Conservation (phyloP, 1,140 invertebrate species). For the Sminthurides bifidus region DNA sequence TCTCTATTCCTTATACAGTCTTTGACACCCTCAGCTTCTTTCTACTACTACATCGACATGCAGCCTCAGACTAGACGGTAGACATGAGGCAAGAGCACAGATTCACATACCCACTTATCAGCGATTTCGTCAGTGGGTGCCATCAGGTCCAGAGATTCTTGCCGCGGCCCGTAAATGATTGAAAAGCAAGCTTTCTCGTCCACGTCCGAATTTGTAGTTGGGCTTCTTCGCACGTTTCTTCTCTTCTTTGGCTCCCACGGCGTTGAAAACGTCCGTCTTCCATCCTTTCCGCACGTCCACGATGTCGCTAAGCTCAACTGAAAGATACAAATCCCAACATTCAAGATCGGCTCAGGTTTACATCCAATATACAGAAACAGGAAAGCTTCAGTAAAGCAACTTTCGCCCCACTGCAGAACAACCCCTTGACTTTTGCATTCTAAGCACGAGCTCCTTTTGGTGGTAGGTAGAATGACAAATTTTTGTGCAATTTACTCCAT, state of each 20-base stretch:
- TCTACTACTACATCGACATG: no score
- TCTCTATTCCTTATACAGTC: no score
- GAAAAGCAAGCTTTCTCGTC: conserved; percentile 43
- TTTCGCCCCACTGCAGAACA: no score
- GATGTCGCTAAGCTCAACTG: conserved; percentile 39
- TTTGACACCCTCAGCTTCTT: no score
- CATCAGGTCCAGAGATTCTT: conserved; percentile 40
- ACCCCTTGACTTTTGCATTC: no score
- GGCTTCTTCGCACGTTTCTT: conserved; percentile 31
- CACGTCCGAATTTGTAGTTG: conserved; percentile 26
- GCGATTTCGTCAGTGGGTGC: conserved; percentile 37
- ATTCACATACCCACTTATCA: conserved; percentile 41
- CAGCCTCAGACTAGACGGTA: no score
- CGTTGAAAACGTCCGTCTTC: conserved; percentile 42
- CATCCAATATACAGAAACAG: not conserved
- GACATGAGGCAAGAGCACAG: no score
- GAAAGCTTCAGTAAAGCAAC: not conserved
- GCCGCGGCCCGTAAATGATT: conserved; percentile 38
- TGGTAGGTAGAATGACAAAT: no score
- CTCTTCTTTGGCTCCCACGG: conserved; percentile 34
- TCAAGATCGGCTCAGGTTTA: not conserved
- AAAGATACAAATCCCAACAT: not conserved
- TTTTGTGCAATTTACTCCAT: no score
- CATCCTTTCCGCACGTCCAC: conserved; percentile 40
- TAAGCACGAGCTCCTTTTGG: no score